Percentiles rank a stretch among this genome's conserved stretches.
Conservation (phyloP, 2,113 vertebrate species). For the Terrapene triunguis region DNA sequence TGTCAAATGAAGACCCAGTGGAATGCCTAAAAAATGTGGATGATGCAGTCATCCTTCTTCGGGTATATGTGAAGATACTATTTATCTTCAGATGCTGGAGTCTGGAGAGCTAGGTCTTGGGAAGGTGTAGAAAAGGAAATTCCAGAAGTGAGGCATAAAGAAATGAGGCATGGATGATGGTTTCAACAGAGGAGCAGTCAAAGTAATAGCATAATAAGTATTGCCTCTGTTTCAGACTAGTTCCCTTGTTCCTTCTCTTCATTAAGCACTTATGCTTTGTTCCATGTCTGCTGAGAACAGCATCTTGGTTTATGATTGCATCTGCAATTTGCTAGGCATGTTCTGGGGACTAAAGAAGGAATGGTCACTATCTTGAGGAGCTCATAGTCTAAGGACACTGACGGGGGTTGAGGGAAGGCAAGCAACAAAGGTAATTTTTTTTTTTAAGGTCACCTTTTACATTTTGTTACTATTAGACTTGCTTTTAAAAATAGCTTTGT, state of each 20-base stretch:
- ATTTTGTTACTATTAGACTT: not conserved
- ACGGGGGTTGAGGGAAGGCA: not conserved
- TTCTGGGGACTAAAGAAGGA: not conserved
- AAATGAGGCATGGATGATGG: not conserved
- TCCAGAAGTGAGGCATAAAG: not conserved
- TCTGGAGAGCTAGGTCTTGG: not conserved
- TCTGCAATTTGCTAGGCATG: not conserved
- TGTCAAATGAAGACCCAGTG: not conserved
- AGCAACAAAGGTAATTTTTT: not conserved
- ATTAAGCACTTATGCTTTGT: not conserved
- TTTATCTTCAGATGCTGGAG: not conserved
- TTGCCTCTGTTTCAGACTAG: not conserved
- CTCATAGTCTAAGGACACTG: not conserved
- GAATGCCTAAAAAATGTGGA: not conserved
- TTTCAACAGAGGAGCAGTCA: not conserved
- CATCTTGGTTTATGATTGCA: not conserved
- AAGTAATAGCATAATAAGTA: not conserved
- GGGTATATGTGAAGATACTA: not conserved
- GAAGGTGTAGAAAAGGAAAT: not conserved
- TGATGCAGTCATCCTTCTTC: not conserved
- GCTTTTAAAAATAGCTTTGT: not conserved
- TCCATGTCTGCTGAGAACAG: not conserved
- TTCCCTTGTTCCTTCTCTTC: not conserved
- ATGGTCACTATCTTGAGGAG: not conserved
- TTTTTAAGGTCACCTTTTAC: not conserved